Evolutionary conservation across 2,797 vertebrate genomes (phyloP).

Genomic region (Chromobotia macracanthus): DNA sequence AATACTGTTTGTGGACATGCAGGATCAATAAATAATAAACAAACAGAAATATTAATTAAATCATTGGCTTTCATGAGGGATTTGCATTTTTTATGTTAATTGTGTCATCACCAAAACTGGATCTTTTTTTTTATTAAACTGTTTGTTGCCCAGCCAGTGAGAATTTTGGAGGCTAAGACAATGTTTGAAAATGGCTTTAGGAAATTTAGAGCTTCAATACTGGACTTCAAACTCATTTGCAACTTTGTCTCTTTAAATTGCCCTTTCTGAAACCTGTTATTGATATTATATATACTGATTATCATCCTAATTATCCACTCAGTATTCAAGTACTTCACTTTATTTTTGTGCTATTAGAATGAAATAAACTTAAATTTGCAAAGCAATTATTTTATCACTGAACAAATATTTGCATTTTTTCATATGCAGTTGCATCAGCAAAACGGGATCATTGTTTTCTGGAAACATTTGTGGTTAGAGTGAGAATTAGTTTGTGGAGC

Average conservation of each 20-base stretch:
- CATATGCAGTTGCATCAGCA: slow-evolving; percentile 16
- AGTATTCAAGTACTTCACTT: too few relatives aligned
- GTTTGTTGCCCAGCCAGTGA: not conserved
- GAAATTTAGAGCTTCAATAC: not conserved
- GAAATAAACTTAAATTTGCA: not conserved
- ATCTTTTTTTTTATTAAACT: slow-evolving; percentile 46
- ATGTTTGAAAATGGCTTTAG: not conserved
- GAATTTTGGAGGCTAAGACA: not conserved
- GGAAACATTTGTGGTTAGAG: slow-evolving; percentile 25
- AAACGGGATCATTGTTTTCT: slow-evolving; percentile 50
- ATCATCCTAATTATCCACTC: not conserved
- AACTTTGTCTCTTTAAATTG: not conserved
- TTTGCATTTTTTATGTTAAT: slow-evolving; percentile 41
- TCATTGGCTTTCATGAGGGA: slow-evolving; percentile 8
- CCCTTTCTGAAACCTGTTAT: not conserved
- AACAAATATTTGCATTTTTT: slow-evolving; percentile 45
- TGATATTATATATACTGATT: not conserved
- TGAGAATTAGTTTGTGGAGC: not conserved
- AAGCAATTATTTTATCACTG: not conserved
- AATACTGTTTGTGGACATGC: not conserved
- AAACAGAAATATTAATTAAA: slow-evolving; percentile 27
- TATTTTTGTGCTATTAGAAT: not conserved
- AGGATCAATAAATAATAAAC: not conserved
- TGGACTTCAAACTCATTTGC: not conserved
- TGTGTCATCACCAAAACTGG: slow-evolving; percentile 25